A percentile compares a stretch with the other conserved stretches of the same genome.
phyloP scores from a whole-genome alignment of 1,140 invertebrate genomes.

The Orchestia grillus region DNA sequence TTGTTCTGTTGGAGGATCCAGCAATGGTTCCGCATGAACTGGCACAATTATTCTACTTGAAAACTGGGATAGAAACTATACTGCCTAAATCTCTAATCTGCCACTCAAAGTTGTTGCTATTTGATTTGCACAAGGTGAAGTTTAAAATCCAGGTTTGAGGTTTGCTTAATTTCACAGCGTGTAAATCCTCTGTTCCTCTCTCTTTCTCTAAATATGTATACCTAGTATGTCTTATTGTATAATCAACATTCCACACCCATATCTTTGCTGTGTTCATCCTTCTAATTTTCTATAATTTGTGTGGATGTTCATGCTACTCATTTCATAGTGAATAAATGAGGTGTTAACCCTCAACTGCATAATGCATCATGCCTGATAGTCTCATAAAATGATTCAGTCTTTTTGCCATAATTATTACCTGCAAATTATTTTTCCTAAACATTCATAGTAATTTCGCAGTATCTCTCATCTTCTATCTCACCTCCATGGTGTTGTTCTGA shows the following conservation, averaged over 20 bases:
- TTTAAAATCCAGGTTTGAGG: neutral
- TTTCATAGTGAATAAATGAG: neutral
- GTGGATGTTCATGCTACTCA: neutral
- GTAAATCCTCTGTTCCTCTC: neutral
- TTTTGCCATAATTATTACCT: no score
- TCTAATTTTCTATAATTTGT: neutral
- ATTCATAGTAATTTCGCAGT: no score
- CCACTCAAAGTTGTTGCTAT: neutral
- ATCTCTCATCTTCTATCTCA: no score
- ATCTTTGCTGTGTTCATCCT: neutral
- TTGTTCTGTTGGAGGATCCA: neutral
- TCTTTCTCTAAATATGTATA: neutral
- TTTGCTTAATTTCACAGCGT: neutral
- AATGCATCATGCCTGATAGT: neutral
- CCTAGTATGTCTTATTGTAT: neutral
- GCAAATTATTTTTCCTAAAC: no score
- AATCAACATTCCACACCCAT: neutral
- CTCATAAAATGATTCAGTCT: neutral
- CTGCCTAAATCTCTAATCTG: neutral
- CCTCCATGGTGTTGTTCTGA: neutral
- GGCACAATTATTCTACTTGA: neutral
- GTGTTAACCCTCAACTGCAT: neutral
- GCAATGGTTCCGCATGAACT: neutral
- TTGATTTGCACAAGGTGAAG: no score
- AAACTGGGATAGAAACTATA: neutral